Evolutionary conservation across 92 coral and sea anemone species (phyloP).

Genomic region (Zoanthus sansibaricus): DNA sequence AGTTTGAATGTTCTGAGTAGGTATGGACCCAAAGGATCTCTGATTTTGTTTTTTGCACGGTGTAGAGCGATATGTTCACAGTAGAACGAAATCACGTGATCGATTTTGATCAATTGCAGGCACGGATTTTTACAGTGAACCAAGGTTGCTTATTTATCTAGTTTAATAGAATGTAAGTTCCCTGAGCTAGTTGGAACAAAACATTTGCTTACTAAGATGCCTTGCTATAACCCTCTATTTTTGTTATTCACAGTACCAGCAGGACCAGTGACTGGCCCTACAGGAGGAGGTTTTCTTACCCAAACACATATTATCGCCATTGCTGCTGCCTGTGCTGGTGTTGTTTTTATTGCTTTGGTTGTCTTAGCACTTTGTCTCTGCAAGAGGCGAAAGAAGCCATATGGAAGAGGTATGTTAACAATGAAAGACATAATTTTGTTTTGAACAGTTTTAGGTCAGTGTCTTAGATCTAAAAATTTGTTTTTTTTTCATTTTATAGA

Average conservation of each 20-base stretch:
- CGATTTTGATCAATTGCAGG: no score
- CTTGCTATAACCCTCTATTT: no score
- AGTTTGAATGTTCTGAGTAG: no score
- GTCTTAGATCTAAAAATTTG: background rate
- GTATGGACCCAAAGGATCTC: no score
- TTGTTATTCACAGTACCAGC: constrained; percentile 28
- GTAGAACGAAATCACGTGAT: no score
- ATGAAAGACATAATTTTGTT: background rate
- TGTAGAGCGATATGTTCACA: no score
- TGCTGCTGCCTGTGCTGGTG: constrained; percentile 89
- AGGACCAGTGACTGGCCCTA: background rate
- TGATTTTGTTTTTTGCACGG: no score
- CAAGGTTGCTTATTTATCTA: no score
- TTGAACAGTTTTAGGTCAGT: background rate
- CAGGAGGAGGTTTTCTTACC: constrained; percentile 30
- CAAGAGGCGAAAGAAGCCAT: constrained; percentile 87
- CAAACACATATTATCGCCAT: constrained; percentile 87
- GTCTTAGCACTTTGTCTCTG: constrained; percentile 85
- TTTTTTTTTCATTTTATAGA: constrained; percentile 57
- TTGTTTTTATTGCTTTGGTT: constrained; percentile 82
- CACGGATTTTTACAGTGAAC: no score
- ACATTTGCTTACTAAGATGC: no score
- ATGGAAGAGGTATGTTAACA: constrained; percentile 71
- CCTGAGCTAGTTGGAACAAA: no score
- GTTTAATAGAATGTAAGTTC: no score